A percentile compares a stretch with the other conserved stretches of the same genome.
phyloP scores from a whole-genome alignment of 2,888 invertebrate genomes.

The Odontomyia ornata region DNA sequence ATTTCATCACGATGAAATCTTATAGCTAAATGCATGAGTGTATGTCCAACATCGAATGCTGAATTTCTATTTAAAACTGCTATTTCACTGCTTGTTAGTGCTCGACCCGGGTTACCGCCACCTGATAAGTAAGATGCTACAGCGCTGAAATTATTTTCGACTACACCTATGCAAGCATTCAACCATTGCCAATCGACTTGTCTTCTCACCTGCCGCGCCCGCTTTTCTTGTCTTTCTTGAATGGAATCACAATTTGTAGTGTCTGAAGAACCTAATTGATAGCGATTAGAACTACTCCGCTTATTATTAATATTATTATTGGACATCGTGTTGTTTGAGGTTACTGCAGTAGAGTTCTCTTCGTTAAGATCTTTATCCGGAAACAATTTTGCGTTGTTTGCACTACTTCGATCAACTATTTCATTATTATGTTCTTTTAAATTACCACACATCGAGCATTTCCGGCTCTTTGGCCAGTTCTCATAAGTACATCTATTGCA shows the following conservation, averaged over 20 bases:
- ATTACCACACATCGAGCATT: conserved; percentile 89
- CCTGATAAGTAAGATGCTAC: no score
- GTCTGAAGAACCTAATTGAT: conserved; percentile 64
- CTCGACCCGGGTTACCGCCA: conserved; percentile 89
- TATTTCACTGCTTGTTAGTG: conserved; percentile 85
- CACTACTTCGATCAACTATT: conserved; percentile 38
- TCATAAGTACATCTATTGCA: conserved; percentile 89
- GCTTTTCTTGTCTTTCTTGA: conserved; percentile 67
- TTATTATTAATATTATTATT: conserved; percentile 61
- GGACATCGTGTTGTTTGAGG: conserved; percentile 55
- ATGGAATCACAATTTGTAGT: conserved; percentile 72
- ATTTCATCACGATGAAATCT: conserved; percentile 94
- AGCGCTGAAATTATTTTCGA: no score
- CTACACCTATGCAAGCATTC: no score
- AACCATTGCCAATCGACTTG: conserved; percentile 94
- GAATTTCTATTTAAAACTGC: conserved; percentile 85
- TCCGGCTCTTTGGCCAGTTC: conserved; percentile 91
- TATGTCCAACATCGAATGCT: conserved; percentile 93
- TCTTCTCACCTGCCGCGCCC: conserved; percentile 73
- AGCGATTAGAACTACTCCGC: conserved; percentile 56
- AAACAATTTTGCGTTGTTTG: conserved; percentile 43
- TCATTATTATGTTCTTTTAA: conserved; percentile 56
- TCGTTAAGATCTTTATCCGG: conserved; percentile 56
- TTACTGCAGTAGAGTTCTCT: conserved; percentile 58
- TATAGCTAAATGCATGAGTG: conserved; percentile 93